Percentiles rank a stretch among this genome's conserved stretches.
phyloP scores from a whole-genome alignment of 2,113 vertebrate species.

The Paedocypris sp. region DNA sequence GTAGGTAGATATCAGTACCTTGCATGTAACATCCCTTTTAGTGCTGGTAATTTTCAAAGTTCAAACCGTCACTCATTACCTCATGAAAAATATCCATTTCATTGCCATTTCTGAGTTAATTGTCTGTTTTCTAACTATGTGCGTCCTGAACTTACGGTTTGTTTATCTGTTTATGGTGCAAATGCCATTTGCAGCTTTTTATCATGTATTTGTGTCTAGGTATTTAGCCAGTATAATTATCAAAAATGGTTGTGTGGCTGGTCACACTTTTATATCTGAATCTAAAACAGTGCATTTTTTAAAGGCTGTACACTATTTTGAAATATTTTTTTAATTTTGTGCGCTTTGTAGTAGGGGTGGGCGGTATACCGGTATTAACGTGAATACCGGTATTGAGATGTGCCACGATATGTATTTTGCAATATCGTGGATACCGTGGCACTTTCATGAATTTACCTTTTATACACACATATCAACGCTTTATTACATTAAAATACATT shows the following conservation, averaged over 20 bases:
- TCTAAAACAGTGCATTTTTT: no score
- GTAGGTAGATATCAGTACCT: conserved; percentile 38
- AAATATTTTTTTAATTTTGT: no score
- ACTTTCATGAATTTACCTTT: no score
- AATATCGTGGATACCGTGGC: no score
- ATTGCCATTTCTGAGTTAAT: conserved; percentile 20
- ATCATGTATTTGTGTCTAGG: conserved; percentile 12
- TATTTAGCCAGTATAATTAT: conserved; percentile 20
- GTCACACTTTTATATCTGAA: conserved; percentile 11
- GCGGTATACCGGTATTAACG: no score
- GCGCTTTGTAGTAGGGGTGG: no score
- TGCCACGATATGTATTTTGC: no score
- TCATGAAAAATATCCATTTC: conserved; percentile 35
- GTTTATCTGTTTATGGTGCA: conserved; percentile 17
- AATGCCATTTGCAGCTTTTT: conserved; percentile 19
- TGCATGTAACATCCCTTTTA: conserved; percentile 43
- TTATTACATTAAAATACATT: no score
- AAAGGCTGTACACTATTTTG: not conserved
- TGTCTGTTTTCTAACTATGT: not conserved
- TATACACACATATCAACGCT: no score
- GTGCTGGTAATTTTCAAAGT: conserved; percentile 43
- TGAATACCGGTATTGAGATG: no score
- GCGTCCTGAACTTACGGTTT: conserved; percentile 4
- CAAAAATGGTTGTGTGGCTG: conserved; percentile 3
- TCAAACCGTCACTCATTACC: conserved; percentile 43